Base-by-base conservation (phyloP, 2,888 invertebrate species). In the Drosophila picticornis region DNA sequence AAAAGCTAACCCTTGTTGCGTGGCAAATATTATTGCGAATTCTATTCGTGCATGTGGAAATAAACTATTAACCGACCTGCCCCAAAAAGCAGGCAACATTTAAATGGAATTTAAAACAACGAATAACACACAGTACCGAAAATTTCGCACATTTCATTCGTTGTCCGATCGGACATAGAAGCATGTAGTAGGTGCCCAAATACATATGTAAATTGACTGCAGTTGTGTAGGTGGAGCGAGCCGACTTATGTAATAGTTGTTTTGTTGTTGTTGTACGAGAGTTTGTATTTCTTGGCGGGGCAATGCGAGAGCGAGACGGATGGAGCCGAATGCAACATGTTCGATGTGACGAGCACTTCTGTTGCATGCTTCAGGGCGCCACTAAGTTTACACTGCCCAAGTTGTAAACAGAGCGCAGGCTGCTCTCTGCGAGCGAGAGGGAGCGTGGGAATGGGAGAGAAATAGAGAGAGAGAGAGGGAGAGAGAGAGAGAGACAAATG, bases 171-270 rank as follows among this genome's bases (percentile, higher is more conserved):
- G 77, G 68, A 55, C 60, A 63, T 60, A 31, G 31, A 27, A 32
- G 19, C 31, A 52, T n/a, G 25, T 53, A 59, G 70, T 59, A 53
- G n/a, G 43, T 46, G 61, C 46, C 46, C 46, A 46, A 16, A 46
- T 46, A 56, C 60, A 62, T 64, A 80, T 69, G 67, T 66, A 74
- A 53, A 57, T 69, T 59, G 60, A 62, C 52, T 59, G 68, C 60
- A 61, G 31, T 66, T 58, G 36, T 46, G 90, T 83, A 81, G 90
- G 86, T 90, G 90, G 86, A 86, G 86, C 87, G 56, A 27, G 69
- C 73, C 77, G 83, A 81, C 86, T 90, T 86, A 90, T 86, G 85
- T 90, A 86, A 86, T 71, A 76, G 60, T 79, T 75, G 69, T 66
- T 88, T 85, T 36, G 36, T 46, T 89, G 84, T 88, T 85, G 74